phyloP scores from a whole-genome alignment of 2,113 vertebrate species.

The Oophaga pumilio region DNA sequence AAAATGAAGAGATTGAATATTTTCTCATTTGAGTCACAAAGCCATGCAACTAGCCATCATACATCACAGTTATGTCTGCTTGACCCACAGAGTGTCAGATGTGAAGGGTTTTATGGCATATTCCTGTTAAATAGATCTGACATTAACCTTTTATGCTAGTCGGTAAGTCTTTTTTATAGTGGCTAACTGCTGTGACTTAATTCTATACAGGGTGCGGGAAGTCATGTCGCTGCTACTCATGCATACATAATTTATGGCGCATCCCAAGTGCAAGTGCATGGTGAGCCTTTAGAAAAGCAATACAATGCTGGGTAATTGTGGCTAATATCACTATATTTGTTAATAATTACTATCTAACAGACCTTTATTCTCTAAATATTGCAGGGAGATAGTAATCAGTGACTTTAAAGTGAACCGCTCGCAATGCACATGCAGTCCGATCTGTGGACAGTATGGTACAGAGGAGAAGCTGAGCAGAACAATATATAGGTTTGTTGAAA shows the following conservation, averaged over 20 bases:
- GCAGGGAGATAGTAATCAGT: neutral
- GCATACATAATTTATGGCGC: slow-evolving; percentile 30
- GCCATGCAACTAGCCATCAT: neutral
- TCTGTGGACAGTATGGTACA: too few relatives aligned
- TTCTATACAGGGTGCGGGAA: neutral
- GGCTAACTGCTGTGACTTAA: slow-evolving; percentile 31
- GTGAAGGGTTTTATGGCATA: neutral
- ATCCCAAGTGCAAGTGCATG: neutral
- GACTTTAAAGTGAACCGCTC: neutral
- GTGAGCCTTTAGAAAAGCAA: neutral
- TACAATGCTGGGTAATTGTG: neutral
- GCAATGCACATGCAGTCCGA: too few relatives aligned
- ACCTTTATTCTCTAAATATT: slow-evolving; percentile 3
- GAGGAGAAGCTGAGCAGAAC: too few relatives aligned
- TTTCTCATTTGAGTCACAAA: neutral
- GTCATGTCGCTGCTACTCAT: neutral
- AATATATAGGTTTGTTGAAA: too few relatives aligned
- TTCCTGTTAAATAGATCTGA: slow-evolving; percentile 12
- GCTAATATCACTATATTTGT: neutral
- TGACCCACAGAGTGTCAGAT: neutral
- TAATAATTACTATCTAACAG: neutral
- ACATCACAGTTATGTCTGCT: neutral
- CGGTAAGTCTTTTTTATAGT: slow-evolving; percentile 24
- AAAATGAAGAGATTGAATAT: neutral
- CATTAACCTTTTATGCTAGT: slow-evolving; percentile 38